Evolutionary conservation across 2,888 invertebrate species (phyloP), one percentile per base, ranked within the genome.

Genomic region (Xylota segnis): DNA sequence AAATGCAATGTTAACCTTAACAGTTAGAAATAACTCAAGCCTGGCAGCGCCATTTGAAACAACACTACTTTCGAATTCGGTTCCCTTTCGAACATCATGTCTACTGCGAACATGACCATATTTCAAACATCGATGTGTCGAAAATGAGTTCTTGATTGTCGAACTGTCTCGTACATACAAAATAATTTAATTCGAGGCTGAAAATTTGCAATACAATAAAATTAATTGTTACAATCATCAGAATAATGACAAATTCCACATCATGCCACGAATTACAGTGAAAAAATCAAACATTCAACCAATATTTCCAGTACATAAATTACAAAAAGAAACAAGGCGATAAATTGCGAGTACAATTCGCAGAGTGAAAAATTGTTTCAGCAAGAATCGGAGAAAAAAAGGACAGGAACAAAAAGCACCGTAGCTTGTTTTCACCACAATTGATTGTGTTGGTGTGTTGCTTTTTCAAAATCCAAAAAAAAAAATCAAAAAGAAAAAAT

Each of bases 91-190:
- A 78, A 56, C 78, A 78, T 76, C 61, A 71, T 78, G 78, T 43
- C 58, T 65, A 65, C 65, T 79, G 58, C 84, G 81, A 84, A 81
- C 70, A 84, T 75, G 74, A 50, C 74, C 47, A 56, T 68, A 12
- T 71, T 86, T 86, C 76, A 43, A 81, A 76, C 76, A 81, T 82
- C 56, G 76, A 82, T 86, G 82, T 86, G 82, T 76, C 76, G 82
- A 86, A 86, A 66, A 82, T 75, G 65, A 76, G 68, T 82, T 86
- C 70, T 76, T 81, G 61, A 65, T 86, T 45, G 82, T 86, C 81
- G 72, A 76, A 82, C 76, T 86, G 86, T 86, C 86, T 82, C 82
- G 82, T 82, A 70, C 81, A 71, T 63, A 82, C 84, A 68, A 86
- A 86, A 86, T 82, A 82, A 82, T 76, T 82, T 72, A 66, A 86